Evolutionary conservation across 2,797 vertebrate species (phyloP).

Genomic region (Gambelia wislizenii): DNA sequence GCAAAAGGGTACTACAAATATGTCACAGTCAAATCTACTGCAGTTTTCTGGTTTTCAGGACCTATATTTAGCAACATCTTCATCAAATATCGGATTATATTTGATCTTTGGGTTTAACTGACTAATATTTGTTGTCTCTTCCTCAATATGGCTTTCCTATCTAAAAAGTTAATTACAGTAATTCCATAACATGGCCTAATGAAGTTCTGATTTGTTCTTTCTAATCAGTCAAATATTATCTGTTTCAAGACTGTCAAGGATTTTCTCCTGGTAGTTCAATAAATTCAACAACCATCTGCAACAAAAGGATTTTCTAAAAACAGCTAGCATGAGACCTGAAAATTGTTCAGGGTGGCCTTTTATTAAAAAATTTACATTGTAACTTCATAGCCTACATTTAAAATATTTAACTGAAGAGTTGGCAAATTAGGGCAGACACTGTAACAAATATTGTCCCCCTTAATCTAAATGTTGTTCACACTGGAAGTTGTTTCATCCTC

Average conservation of each 20-base stretch:
- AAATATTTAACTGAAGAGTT: neutral
- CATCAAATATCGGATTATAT: neutral
- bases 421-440: neutral
- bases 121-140: neutral
- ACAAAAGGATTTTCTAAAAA: neutral
- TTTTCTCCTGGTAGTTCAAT: neutral
- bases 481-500: neutral
- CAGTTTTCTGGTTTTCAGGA: neutral
- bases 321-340: neutral
- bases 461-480: neutral
- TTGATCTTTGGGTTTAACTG: neutral
- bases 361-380: neutral
- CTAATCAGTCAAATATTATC: neutral
- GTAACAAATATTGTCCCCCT: neutral
- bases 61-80: neutral
- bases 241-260: neutral
- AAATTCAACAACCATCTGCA: neutral
- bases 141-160: too few relatives aligned
- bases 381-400: neutral
- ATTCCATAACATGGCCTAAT: neutral
- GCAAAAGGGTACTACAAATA: constrained; percentile 3
- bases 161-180: neutral
- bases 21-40: neutral
- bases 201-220: neutral
- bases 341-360: neutral